Base-by-base conservation (phyloP, 1,140 invertebrate species). In the Ips nitidus region DNA sequence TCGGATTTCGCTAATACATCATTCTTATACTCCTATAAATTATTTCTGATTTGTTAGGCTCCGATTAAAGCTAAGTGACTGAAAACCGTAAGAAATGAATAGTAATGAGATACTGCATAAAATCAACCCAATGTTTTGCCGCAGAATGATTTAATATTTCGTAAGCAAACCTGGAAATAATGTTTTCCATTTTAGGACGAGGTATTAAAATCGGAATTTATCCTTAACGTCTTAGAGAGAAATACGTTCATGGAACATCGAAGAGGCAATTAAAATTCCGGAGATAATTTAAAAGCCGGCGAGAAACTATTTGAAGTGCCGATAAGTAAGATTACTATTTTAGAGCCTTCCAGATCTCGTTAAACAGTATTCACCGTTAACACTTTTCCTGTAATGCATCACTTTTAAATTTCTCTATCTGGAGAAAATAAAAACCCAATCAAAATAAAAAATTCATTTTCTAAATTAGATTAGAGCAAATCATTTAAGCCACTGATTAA, bases 11-110 rank as follows among this genome's bases (percentile, higher is more conserved):
- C 43, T 52, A 42, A 62, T 62, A 62, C 60, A 62, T 62, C 47
- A 62, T 52, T 62, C 47, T 62, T 62, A 40, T 52, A 62, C 47
- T 62, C 60, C 45, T 62, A 62, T 62, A 62, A 50, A 62, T 62
- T 62, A 52, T 62, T 62, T 62, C 47, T 62, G 60, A 62, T 62
- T 47, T 52, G 60, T 52, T 62, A 52, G 47, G 52, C 45, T 39
- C 42, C 38, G 60, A 45, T 62, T 62, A 62, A 62, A 52, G 50
- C 60, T 50, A 52, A 62, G 41, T 38, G 60, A 50, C 36, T 52
- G 60, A 62, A 62, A 62, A 62, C 37, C 47, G 47, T 50, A 39
- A 52, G 60, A 62, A 62, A 62, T 37, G 36, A 36, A 45, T 52
- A 50, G 52, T 43, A 1, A 2, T 4, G 8, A n/a, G 37, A 62